Evolutionary conservation across 1,140 invertebrate species (phyloP).

Genomic region (Bombus confusus): DNA sequence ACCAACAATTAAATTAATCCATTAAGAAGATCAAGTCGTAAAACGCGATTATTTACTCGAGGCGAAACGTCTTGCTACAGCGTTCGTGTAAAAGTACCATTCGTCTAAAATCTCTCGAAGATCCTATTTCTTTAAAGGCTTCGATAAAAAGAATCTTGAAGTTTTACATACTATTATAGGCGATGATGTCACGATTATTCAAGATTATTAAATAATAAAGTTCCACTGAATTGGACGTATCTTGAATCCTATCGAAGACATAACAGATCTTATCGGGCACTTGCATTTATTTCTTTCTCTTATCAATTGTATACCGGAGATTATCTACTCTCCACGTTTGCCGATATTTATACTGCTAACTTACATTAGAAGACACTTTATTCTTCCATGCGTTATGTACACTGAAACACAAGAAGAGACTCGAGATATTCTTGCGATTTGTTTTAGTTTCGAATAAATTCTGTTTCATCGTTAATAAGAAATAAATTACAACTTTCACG

Average conservation of each 20-base stretch:
- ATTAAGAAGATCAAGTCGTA: constrained; percentile 16
- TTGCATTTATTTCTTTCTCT: background rate
- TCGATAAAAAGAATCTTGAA: background rate
- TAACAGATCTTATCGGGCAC: background rate
- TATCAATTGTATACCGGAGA: background rate
- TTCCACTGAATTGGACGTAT: background rate
- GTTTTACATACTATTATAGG: background rate
- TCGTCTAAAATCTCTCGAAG: background rate
- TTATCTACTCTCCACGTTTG: background rate
- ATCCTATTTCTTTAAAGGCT: background rate
- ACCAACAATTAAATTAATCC: constrained; percentile 35
- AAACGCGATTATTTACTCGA: background rate
- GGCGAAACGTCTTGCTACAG: too few relatives aligned
- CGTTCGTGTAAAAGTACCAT: background rate
- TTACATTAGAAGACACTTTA: background rate
- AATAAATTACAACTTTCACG: background rate
- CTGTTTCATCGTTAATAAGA: background rate
- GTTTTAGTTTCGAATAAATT: background rate
- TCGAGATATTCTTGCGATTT: background rate
- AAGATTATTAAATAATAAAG: background rate
- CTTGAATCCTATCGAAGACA: background rate
- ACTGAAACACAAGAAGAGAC: background rate
- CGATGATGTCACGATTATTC: background rate
- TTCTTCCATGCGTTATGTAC: background rate
- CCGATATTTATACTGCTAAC: background rate